Evolutionary conservation across 2,888 invertebrate species (phyloP).

Genomic region (Leptogaster cylindrica): DNA sequence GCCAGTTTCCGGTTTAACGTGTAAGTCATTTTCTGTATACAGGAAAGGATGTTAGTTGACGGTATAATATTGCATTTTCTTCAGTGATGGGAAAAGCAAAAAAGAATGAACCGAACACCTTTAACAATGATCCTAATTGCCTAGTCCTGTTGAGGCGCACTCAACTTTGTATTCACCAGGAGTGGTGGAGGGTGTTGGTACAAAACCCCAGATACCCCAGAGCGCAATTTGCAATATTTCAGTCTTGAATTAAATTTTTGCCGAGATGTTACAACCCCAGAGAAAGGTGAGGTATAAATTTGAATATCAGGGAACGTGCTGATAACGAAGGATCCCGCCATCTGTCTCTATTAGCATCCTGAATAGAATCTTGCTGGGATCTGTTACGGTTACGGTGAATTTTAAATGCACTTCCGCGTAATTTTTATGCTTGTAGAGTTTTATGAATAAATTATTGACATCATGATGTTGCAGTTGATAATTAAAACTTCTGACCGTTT

Average conservation of each 20-base stretch:
- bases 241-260: slow-evolving; percentile 42
- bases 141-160: slow-evolving; percentile 15
- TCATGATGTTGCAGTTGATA: slow-evolving; percentile 27
- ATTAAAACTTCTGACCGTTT: too few relatives aligned
- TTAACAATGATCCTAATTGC: slow-evolving; percentile 30
- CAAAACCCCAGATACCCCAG: too few relatives aligned
- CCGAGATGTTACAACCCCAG: slow-evolving; percentile 2
- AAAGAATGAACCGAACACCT: background rate
- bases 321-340: slow-evolving; percentile 40
- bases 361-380: slow-evolving; percentile 24
- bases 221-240: slow-evolving; percentile 43
- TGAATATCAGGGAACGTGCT: slow-evolving; percentile 43
- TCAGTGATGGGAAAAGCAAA: background rate
- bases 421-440: slow-evolving; percentile 38
- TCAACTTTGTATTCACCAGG: slow-evolving; percentile 13
- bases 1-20: slow-evolving; percentile 16
- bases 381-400: slow-evolving; percentile 42
- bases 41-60: slow-evolving; percentile 10
- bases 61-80: slow-evolving; percentile 14
- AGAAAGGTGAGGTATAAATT: slow-evolving; percentile 37
- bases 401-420: slow-evolving; percentile 45
- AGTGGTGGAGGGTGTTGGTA: background rate
- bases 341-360: slow-evolving; percentile 42
- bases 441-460: slow-evolving; percentile 46
- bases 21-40: background rate